Evolutionary conservation across 2,113 vertebrate species (phyloP).

Genomic region (Chlorodrepanis virens): DNA sequence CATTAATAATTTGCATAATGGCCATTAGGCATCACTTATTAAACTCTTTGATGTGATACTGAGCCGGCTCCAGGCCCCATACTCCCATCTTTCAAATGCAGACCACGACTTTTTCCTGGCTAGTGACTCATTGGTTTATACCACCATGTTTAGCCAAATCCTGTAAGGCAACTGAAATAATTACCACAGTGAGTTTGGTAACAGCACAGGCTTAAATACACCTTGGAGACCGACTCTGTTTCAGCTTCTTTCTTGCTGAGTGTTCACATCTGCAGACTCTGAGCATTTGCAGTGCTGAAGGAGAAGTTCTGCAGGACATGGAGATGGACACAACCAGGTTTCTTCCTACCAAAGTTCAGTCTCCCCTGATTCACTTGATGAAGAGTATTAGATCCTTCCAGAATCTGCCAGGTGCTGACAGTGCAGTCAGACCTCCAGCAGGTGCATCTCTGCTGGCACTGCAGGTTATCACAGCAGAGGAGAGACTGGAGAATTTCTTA

Average conservation of each 20-base stretch:
- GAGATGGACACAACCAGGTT: background rate
- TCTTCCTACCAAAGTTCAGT: background rate
- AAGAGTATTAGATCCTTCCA: background rate
- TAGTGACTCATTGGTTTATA: slow-evolving; percentile 37
- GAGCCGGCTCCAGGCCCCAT: background rate
- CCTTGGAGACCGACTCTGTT: background rate
- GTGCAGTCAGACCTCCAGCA: background rate
- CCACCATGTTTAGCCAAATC: background rate
- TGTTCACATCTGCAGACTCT: background rate
- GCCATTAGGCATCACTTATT: slow-evolving; percentile 40
- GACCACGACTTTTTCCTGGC: slow-evolving; percentile 17
- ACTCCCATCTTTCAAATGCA: slow-evolving; percentile 38
- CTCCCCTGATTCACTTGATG: background rate
- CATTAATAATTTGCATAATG: slow-evolving; percentile 50
- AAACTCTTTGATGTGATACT: slow-evolving; percentile 62
- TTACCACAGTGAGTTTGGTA: slow-evolving; percentile 19
- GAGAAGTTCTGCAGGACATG: background rate
- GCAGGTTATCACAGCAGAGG: background rate
- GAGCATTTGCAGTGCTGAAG: background rate
- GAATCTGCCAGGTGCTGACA: fast-evolving
- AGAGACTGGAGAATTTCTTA: background rate
- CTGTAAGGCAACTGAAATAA: slow-evolving; percentile 29
- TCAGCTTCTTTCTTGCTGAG: slow-evolving; percentile 1
- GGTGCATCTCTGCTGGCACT: background rate
- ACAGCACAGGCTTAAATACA: background rate